These are phyloP conservation scores for Drosophila punjabiensis DNA, from an alignment of 1,140 invertebrate genomes.

Conservation along the genomic window DNA sequence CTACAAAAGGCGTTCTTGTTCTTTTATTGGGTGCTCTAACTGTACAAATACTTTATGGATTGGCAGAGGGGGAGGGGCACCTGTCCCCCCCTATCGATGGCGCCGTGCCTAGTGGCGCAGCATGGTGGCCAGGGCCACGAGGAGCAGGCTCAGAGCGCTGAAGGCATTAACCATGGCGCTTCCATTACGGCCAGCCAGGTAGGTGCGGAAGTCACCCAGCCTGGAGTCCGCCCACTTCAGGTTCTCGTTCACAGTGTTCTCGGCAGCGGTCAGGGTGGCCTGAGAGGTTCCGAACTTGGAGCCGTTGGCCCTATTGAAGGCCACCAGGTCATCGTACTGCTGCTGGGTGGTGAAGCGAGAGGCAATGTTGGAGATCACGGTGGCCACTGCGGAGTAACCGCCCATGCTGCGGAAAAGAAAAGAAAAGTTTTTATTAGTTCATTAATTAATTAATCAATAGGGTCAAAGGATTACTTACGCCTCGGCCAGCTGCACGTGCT, in stretches of 20 bases:
- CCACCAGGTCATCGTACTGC: slow-evolving; percentile 75
- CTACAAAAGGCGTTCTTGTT: slow-evolving; percentile 26
- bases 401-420: slow-evolving; percentile 67
- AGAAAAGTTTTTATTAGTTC: neutral
- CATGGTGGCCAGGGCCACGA: slow-evolving; percentile 61
- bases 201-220: slow-evolving; percentile 57
- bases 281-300: slow-evolving; percentile 61
- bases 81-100: neutral
- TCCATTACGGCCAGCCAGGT: slow-evolving; percentile 53
- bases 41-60: slow-evolving; percentile 58
- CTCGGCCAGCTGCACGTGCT: slow-evolving; percentile 75
- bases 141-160: slow-evolving; percentile 62
- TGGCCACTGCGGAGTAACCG: slow-evolving; percentile 83
- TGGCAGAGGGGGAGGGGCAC: slow-evolving; percentile 9
- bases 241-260: slow-evolving; percentile 56
- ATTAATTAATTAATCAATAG: slow-evolving; percentile 4
- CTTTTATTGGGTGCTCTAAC: slow-evolving; percentile 31
- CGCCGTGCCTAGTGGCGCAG: slow-evolving; percentile 48
- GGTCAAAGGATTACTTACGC: slow-evolving; percentile 85
- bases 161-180: slow-evolving; percentile 60
- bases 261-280: slow-evolving; percentile 57
- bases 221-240: slow-evolving; percentile 55
- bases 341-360: slow-evolving; percentile 84
- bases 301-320: slow-evolving; percentile 56
- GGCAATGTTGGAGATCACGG: slow-evolving; percentile 85